phyloP scores from a whole-genome alignment of 2,888 invertebrate genomes.

The Ctenicera cuprea region DNA sequence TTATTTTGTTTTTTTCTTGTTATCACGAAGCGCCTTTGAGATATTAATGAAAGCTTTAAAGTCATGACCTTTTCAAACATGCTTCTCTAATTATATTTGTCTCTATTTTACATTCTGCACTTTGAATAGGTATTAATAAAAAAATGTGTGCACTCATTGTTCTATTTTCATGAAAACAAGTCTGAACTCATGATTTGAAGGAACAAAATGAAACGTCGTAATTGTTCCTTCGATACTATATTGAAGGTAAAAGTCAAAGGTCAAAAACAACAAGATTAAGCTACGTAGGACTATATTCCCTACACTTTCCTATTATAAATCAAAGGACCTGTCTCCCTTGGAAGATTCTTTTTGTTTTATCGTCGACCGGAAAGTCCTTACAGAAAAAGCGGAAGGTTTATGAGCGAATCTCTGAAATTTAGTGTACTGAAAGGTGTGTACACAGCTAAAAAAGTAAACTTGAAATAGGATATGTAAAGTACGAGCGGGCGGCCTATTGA shows the following conservation, averaged over 20 bases:
- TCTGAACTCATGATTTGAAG: neutral
- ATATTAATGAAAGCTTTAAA: too few species aligned
- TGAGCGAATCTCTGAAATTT: conserved; percentile 1
- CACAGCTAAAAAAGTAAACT: conserved; percentile 25
- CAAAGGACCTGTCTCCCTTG: neutral
- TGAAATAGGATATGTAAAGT: conserved; percentile 48
- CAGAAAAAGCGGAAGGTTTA: neutral
- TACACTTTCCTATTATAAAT: neutral
- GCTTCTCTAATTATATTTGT: too few species aligned
- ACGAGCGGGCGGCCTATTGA: conserved; percentile 59
- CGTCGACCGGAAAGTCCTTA: neutral
- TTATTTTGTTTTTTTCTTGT: too few species aligned
- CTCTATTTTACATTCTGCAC: too few species aligned
- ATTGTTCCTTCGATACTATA: neutral
- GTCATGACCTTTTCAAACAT: too few species aligned
- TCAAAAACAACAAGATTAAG: conserved; percentile 5
- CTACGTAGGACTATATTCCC: neutral
- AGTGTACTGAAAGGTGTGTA: conserved; percentile 6
- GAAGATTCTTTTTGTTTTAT: conserved; percentile 3
- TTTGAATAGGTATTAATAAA: too few species aligned
- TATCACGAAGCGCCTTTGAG: too few species aligned
- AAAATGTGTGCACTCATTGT: neutral
- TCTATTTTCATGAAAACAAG: neutral
- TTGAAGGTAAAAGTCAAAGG: conserved; percentile 2
- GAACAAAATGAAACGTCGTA: neutral